Percentiles rank a stretch among this genome's conserved stretches.
phyloP scores from a whole-genome alignment of 2,888 invertebrate species.

The Tachina lurida region DNA sequence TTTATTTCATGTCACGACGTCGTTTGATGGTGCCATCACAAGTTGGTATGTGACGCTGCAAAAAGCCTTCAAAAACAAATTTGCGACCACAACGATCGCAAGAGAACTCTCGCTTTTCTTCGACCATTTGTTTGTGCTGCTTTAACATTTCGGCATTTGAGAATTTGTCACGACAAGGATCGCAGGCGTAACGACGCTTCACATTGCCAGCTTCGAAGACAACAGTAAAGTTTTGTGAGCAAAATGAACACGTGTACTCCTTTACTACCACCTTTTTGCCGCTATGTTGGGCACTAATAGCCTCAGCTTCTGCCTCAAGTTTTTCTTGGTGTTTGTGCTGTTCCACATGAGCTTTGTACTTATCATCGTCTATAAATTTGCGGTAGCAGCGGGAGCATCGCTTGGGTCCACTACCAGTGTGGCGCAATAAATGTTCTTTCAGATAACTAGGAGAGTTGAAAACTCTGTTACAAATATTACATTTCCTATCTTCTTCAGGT shows the following conservation, averaged over 20 bases:
- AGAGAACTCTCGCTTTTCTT: slow-evolving; percentile 81
- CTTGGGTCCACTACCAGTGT: slow-evolving; percentile 81
- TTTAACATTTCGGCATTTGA: slow-evolving; percentile 81
- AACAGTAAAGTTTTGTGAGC: slow-evolving; percentile 81
- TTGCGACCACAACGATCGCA: slow-evolving; percentile 82
- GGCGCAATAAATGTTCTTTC: slow-evolving; percentile 82
- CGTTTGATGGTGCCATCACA: slow-evolving; percentile 82
- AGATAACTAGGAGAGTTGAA: slow-evolving; percentile 82
- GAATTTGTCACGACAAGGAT: slow-evolving; percentile 81
- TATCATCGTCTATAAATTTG: slow-evolving; percentile 81
- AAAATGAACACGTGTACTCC: slow-evolving; percentile 82
- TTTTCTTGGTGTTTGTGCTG: slow-evolving; percentile 81
- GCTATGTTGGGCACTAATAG: slow-evolving; percentile 77
- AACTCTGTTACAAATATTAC: slow-evolving; percentile 81
- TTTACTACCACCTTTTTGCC: slow-evolving; percentile 81
- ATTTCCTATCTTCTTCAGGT: slow-evolving; percentile 80
- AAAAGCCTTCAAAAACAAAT: slow-evolving; percentile 82
- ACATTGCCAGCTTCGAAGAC: slow-evolving; percentile 82
- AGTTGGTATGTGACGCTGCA: slow-evolving; percentile 81
- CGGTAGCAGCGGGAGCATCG: slow-evolving; percentile 82
- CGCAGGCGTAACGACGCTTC: slow-evolving; percentile 82
- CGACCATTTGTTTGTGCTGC: slow-evolving; percentile 81
- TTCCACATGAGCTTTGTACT: slow-evolving; percentile 80
- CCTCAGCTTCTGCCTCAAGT: slow-evolving; percentile 80
- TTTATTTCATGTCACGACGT: slow-evolving; percentile 81